Conservation (phyloP, 2,888 invertebrate genomes). For the Agrotis exclamationis region DNA sequence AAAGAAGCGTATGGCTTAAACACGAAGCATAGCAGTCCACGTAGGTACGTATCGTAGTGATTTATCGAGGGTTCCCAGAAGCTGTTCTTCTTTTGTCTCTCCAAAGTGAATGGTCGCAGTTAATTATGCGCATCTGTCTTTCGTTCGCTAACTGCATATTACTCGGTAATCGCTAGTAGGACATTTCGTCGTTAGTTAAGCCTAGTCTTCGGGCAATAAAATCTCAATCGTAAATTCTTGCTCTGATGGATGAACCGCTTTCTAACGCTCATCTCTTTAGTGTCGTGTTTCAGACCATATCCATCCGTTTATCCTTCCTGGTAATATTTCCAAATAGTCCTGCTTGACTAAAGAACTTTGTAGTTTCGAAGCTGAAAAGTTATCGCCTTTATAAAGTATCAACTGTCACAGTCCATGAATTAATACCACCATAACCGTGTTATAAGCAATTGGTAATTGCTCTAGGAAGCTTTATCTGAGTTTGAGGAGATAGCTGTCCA, state of each 20-base stretch:
- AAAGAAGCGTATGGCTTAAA: constrained; percentile 45
- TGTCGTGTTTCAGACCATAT: constrained; percentile 6
- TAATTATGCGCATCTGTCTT: constrained; percentile 56
- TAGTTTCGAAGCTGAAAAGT: background rate
- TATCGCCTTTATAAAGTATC: constrained; percentile 6
- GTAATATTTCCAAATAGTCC: background rate
- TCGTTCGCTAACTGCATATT: constrained; percentile 34
- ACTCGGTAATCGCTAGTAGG: constrained; percentile 19
- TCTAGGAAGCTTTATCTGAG: constrained; percentile 20
- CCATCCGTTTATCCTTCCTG: background rate
- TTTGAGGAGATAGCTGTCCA: background rate
- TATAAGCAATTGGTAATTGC: constrained; percentile 33
- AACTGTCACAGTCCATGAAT: background rate
- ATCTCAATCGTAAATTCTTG: constrained; percentile 15
- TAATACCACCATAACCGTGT: background rate
- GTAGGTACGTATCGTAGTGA: constrained; percentile 33
- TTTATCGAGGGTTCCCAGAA: constrained; percentile 56
- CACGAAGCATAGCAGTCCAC: constrained; percentile 3
- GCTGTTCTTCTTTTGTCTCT: constrained; percentile 40
- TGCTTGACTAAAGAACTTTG: background rate
- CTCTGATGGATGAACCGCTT: background rate
- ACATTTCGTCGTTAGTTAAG: constrained; percentile 20
- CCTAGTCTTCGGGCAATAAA: constrained; percentile 17
- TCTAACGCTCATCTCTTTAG: background rate
- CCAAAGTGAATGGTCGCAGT: constrained; percentile 41